These are phyloP conservation scores for Puntigrus tetrazona DNA, from an alignment of 2,113 vertebrate species.

Conservation along the genomic window DNA sequence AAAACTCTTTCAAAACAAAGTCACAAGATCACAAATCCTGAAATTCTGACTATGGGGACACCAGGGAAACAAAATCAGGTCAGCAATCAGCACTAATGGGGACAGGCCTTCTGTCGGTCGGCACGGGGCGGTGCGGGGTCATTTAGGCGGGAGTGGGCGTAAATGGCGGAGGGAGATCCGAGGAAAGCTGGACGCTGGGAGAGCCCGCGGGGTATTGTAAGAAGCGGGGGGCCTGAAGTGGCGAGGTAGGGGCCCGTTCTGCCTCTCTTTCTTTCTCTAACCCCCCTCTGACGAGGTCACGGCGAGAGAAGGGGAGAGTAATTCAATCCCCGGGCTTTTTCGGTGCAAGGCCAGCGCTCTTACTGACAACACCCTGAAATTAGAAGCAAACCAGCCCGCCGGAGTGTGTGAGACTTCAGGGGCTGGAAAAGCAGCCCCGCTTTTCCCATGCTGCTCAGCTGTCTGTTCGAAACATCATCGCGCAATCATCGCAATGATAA, in stretches of 20 bases:
- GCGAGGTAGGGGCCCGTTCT: conserved; percentile 42
- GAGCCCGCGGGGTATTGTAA: conserved; percentile 41
- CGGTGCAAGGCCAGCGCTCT: conserved; percentile 50
- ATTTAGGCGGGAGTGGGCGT: conserved; percentile 45
- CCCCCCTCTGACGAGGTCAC: conserved; percentile 54
- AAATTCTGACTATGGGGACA: conserved; percentile 53
- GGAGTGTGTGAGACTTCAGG: conserved; percentile 30
- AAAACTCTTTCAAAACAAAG: conserved; percentile 37
- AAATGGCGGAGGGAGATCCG: conserved; percentile 41
- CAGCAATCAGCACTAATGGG: conserved; percentile 55
- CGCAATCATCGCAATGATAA: conserved; percentile 45
- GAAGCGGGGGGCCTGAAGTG: conserved; percentile 34
- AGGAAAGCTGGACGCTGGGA: conserved; percentile 42
- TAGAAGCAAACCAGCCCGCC: conserved; percentile 59
- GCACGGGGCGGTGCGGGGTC: conserved; percentile 48
- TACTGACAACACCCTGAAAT: conserved; percentile 56
- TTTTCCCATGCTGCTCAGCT: conserved; percentile 27
- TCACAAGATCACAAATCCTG: conserved; percentile 52
- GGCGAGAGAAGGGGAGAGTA: conserved; percentile 52
- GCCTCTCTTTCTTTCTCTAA: conserved; percentile 54
- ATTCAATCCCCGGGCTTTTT: conserved; percentile 64
- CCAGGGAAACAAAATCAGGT: conserved; percentile 53
- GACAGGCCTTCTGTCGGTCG: conserved; percentile 46
- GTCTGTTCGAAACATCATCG: conserved; percentile 30
- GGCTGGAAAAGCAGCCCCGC: neutral